Evolutionary conservation across 2,797 vertebrate genomes (phyloP).

Genomic region (Coluber constrictor): DNA sequence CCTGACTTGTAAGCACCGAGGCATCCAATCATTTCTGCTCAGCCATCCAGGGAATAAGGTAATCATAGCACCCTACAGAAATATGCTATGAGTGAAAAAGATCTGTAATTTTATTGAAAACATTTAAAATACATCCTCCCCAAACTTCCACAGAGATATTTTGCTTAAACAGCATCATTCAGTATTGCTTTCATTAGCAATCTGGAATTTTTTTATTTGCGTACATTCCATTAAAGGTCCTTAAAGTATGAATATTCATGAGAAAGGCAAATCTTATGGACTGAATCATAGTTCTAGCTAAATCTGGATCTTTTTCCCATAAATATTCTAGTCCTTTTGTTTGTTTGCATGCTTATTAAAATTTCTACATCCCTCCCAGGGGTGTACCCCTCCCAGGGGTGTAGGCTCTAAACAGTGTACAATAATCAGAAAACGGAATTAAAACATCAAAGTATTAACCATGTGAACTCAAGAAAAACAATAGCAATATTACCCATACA

Average conservation of each 20-base stretch:
- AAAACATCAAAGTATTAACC: not conserved
- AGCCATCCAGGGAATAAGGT: not conserved
- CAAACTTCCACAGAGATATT: not conserved
- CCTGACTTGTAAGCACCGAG: not conserved
- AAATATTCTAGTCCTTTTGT: not conserved
- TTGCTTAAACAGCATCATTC: not conserved
- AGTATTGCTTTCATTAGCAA: not conserved
- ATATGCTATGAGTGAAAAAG: not conserved
- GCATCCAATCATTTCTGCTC: not conserved
- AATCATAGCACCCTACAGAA: not conserved
- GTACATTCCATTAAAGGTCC: not conserved
- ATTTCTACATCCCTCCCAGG: not conserved
- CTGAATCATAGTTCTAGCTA: not conserved
- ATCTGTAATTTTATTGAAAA: not conserved
- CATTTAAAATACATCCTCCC: not conserved
- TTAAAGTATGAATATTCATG: not conserved
- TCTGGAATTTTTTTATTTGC: not conserved
- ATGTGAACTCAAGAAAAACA: not conserved
- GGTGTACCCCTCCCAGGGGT: no score
- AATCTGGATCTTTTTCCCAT: not conserved
- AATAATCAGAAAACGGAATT: not conserved
- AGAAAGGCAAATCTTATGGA: not conserved
- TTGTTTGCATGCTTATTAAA: not conserved
- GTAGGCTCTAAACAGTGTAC: not conserved
- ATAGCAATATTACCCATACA: not conserved